A percentile compares a stretch with the other conserved stretches of the same genome.
These are phyloP conservation scores for Caenorhabditis latens DNA, from an alignment of 1,140 invertebrate genomes.

Conservation along the genomic window DNA sequence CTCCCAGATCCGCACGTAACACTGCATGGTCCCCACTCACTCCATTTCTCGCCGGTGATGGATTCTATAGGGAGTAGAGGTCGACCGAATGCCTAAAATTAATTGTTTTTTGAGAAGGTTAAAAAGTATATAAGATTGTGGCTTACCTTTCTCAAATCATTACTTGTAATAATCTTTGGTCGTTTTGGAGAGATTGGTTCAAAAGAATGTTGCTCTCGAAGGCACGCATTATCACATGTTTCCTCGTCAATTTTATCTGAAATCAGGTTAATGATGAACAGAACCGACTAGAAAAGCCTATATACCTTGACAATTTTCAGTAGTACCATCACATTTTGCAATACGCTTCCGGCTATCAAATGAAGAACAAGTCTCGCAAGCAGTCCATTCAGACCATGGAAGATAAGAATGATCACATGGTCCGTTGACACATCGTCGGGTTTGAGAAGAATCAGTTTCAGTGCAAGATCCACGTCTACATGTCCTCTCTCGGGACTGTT, in stretches of 20 bases:
- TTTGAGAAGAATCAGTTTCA: slow-evolving; percentile 59
- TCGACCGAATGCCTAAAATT: slow-evolving; percentile 6
- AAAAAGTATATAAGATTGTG: neutral
- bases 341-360: slow-evolving; percentile 68
- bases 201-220: slow-evolving; percentile 21
- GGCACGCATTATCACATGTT: slow-evolving; percentile 14
- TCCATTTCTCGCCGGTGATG: slow-evolving; percentile 61
- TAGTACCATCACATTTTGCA: slow-evolving; percentile 65
- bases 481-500: slow-evolving; percentile 59
- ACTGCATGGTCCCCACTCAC: slow-evolving; percentile 67
- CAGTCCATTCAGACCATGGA: slow-evolving; percentile 69
- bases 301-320: slow-evolving; percentile 43
- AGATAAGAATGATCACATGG: slow-evolving; percentile 68
- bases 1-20: slow-evolving; percentile 65
- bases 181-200: slow-evolving; percentile 7
- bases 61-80: slow-evolving; percentile 11
- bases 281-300: no score
- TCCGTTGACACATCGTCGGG: slow-evolving; percentile 71
- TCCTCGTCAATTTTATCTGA: slow-evolving; percentile 37
- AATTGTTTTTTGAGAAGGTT: neutral
- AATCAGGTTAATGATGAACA: neutral
- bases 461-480: slow-evolving; percentile 63
- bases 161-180: slow-evolving; percentile 20
- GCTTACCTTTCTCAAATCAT: slow-evolving; percentile 34
- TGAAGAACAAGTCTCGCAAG: slow-evolving; percentile 69